Percentiles rank a stretch among this genome's conserved stretches.
Conservation (phyloP, 2,888 invertebrate genomes). For the Creontiades dilutus region DNA sequence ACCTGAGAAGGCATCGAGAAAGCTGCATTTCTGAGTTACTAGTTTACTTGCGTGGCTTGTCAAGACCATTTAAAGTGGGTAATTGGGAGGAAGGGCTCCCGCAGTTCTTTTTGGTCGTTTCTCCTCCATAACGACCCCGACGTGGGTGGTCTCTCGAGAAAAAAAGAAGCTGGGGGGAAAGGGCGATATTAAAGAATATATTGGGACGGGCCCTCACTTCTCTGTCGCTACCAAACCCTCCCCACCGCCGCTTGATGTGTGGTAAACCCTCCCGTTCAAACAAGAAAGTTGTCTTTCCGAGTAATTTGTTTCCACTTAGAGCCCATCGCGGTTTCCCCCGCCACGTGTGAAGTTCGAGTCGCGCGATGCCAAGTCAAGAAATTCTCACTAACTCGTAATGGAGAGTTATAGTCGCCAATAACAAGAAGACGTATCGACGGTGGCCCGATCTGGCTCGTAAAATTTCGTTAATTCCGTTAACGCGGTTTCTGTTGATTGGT, state of each 20-base stretch:
- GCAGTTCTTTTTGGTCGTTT: conserved; percentile 13
- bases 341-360: conserved; percentile 23
- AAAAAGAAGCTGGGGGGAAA: not conserved
- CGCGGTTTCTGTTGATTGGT: too few relatives aligned
- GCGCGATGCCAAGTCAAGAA: too few relatives aligned
- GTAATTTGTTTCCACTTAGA: conserved; percentile 51
- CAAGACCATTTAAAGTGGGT: not conserved
- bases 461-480: too few relatives aligned
- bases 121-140: conserved; percentile 33
- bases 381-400: too few relatives aligned
- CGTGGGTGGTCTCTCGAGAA: conserved; percentile 14
- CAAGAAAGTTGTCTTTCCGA: conserved; percentile 49
- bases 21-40: too few relatives aligned
- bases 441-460: too few relatives aligned
- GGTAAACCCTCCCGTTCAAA: conserved; percentile 31
- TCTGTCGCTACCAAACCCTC: not conserved
- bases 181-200: conserved; percentile 48
- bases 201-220: not conserved
- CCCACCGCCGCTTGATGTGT: not conserved
- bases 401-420: too few relatives aligned
- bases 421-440: too few relatives aligned
- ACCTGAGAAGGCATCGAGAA: too few relatives aligned
- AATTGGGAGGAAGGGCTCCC: not conserved
- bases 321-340: not conserved
- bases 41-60: conserved; percentile 1